Base-by-base conservation (phyloP, 2,888 invertebrate genomes). In the Micropterix aruncella region DNA sequence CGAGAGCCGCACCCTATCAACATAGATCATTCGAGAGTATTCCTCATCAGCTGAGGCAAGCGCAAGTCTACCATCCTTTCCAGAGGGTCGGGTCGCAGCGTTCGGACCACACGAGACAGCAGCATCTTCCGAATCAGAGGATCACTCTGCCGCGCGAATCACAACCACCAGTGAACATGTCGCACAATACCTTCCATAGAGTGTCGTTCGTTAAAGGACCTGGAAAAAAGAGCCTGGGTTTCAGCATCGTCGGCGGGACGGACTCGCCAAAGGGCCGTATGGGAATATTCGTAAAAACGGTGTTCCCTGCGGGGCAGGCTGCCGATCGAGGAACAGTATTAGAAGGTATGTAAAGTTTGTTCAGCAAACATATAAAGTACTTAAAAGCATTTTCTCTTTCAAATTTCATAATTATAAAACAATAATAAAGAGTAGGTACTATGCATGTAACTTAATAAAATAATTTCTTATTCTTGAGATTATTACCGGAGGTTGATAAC, bases 201-300 rank as follows among this genome's bases (percentile, higher is more conserved):
- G 73, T 79, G 9, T 76, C 78, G 45, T 87, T 87, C 60, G 80
- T 82, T 65, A 91, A 91, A 64, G 90, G 90, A 18, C 76, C 76
- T 3, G 85, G 88, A 18, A 81, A 83, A 55, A 90, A 88, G 62
- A 88, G 89, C 44, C 72, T 91, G 42, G 91, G 91, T 36, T 91
- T 92, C 60, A 90, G 89, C 59, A 88, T 91, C 54, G 91, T 91
- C 19, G 92, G 91, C 43, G 92, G 91, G 40, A 77, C 81, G 42
- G 91, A 91, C 63, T 88, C 89, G 2, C 85, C 89, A 0, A 85
- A 85, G 62, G 90, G 89, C 40, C 80, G 80, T 60, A 84, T 90
- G 78, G 90, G 90, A 40, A 89, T 92, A 60, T 90, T 85, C 61
- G 86, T 92, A 3, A 87, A 90, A 65, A 87, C 89, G 5, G 85